Evolutionary conservation across 2,888 invertebrate species (phyloP), one percentile per base, ranked within the genome.

Genomic region (Parnassius apollo): DNA sequence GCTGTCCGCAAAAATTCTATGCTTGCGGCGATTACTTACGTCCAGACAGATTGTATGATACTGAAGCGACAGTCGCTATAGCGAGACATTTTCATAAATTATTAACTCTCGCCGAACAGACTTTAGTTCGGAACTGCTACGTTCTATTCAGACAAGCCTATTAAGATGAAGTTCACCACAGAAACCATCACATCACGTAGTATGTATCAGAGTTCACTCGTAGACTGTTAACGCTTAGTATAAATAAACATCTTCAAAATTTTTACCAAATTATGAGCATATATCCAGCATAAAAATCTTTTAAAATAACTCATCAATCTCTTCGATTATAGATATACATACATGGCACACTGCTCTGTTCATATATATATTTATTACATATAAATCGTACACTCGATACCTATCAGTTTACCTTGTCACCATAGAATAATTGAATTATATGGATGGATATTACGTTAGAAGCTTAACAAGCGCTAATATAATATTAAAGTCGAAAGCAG

Each of bases 351-450:
- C 84, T 82, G 89, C 88, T 88, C 86, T 83, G 85, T 87, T 85
- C 80, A 81, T 72, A 74, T 72, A 73, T 71, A 72, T 85, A 83
- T 80, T 81, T 85, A 82, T 35, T 85, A 82, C 80, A 84, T 77
- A 82, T 74, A 79, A 76, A 77, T 82, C 81, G 82, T 83, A 86
- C 83, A 86, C 77, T 46, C 46, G 46, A 46, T 46, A 86, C 82
- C 82, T 87, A 86, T 78, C 86, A 82, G 83, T 84, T 86, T 88
- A 90, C 91, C 89, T 90, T 91, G 90, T 91, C 85, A 85, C 89
- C 89, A 90, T 89, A 88, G 85, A 86, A 86, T 91, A 91, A 91
- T 91, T 91, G 91, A 90, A 86, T 89, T 86, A 84, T 81, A 87
- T 91, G 91, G 91, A 91, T 91, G 91, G 91, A 91, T 87, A 87